A percentile compares a stretch with the other conserved stretches of the same genome.
These are phyloP conservation scores for Oryctes rhinoceros DNA, from an alignment of 1,140 invertebrate genomes.

Conservation along the genomic window DNA sequence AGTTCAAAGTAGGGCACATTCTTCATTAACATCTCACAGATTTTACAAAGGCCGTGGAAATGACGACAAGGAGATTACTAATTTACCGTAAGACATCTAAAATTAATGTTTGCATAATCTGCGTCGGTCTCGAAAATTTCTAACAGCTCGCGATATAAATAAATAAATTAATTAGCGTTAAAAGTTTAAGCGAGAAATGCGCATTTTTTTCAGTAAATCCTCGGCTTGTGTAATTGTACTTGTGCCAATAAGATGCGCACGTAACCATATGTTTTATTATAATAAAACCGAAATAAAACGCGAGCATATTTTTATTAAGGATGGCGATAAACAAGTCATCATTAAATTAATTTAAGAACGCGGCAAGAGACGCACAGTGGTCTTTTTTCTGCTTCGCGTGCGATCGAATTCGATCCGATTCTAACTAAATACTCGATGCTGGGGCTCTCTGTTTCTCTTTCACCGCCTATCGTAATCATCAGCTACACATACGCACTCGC, in stretches of 20 bases:
- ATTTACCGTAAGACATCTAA: slow-evolving; percentile 13
- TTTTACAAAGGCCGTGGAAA: not conserved
- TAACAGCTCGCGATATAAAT: slow-evolving; percentile 19
- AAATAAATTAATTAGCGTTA: slow-evolving; percentile 34
- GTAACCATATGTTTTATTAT: slow-evolving; percentile 34
- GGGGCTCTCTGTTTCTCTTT: slow-evolving; percentile 3
- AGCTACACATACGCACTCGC: not conserved
- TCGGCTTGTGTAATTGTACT: slow-evolving; percentile 11
- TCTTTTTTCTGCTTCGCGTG: not conserved
- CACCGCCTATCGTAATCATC: slow-evolving; percentile 28
- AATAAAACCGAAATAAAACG: slow-evolving; percentile 37
- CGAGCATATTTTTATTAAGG: slow-evolving; percentile 31
- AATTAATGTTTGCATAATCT: slow-evolving; percentile 27
- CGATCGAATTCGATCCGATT: slow-evolving; percentile 13
- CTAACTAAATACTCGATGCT: slow-evolving; percentile 12
- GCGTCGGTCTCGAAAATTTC: not conserved
- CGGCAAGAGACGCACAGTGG: not conserved
- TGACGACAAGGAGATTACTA: slow-evolving; percentile 12
- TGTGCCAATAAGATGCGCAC: slow-evolving; percentile 31
- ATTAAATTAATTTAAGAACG: slow-evolving; percentile 36
- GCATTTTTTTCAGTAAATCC: slow-evolving; percentile 28
- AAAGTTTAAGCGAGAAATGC: not conserved
- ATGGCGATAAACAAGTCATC: slow-evolving; percentile 37
- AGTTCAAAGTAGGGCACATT: too few species aligned
- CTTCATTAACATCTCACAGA: too few species aligned